These are phyloP conservation scores for Protula sp. DNA, from an alignment of 2,888 invertebrate genomes.

Conservation along the genomic window DNA sequence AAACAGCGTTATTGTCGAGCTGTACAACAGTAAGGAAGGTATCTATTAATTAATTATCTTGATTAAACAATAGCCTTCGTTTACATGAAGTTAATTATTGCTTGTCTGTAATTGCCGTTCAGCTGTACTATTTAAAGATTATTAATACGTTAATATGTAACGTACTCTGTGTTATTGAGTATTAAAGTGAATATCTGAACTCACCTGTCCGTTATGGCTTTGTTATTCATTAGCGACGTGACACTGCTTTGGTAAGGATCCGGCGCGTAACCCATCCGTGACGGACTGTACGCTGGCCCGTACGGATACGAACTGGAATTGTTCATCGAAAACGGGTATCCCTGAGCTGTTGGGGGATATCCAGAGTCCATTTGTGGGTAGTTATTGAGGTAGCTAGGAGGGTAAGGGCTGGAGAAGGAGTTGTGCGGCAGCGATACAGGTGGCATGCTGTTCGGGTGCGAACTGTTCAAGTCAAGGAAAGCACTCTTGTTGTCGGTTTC, in stretches of 20 bases:
- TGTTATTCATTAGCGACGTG: constrained; percentile 62
- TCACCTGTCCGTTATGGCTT: constrained; percentile 59
- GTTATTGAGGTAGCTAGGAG: not conserved
- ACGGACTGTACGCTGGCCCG: not conserved
- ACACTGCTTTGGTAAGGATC: constrained; percentile 62
- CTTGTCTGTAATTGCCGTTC: too few relatives aligned
- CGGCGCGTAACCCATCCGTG: not conserved
- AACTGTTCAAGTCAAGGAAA: too few relatives aligned
- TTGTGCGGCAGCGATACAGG: not conserved
- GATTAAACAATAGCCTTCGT: too few relatives aligned
- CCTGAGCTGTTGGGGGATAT: not conserved
- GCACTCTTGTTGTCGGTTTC: too few relatives aligned
- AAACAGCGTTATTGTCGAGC: too few relatives aligned
- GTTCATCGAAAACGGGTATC: not conserved
- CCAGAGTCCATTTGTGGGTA: not conserved
- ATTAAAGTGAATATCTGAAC: too few relatives aligned
- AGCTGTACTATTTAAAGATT: too few relatives aligned
- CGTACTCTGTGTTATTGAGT: too few relatives aligned
- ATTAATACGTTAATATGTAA: too few relatives aligned
- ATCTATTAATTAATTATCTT: too few relatives aligned
- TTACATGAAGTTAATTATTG: too few relatives aligned
- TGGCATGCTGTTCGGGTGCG: not conserved
- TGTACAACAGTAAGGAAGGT: too few relatives aligned
- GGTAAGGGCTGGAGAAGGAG: not conserved
- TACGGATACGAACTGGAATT: not conserved